Percentiles rank a stretch among this genome's conserved stretches.
These are phyloP conservation scores for Trialeurodes vaporariorum DNA, from an alignment of 1,140 invertebrate species.

Conservation along the genomic window DNA sequence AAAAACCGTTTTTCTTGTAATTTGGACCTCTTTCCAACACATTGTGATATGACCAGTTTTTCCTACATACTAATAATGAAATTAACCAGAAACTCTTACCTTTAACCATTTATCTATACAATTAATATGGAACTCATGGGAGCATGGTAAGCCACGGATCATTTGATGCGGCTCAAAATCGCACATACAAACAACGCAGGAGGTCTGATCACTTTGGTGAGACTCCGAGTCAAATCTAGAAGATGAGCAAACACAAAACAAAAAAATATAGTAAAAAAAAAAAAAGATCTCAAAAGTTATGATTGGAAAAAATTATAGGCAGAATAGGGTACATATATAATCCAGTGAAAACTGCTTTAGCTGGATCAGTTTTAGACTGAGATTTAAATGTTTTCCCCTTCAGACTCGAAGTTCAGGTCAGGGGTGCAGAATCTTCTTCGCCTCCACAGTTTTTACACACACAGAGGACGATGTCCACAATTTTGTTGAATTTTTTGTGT, in stretches of 20 bases:
- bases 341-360: too few relatives aligned
- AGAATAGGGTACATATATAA: too few relatives aligned
- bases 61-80: constrained; percentile 15
- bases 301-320: too few relatives aligned
- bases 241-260: constrained; percentile 16
- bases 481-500: too few relatives aligned
- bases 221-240: constrained; percentile 57
- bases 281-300: too few relatives aligned
- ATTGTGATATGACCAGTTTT: constrained; percentile 8
- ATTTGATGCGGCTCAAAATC: constrained; percentile 85
- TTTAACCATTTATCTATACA: constrained; percentile 96
- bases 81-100: constrained; percentile 45
- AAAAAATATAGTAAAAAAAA: too few relatives aligned
- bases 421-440: too few relatives aligned
- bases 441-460: too few relatives aligned
- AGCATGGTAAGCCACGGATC: constrained; percentile 79
- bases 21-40: constrained; percentile 10
- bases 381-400: too few relatives aligned
- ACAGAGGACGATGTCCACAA: too few relatives aligned
- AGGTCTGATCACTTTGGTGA: constrained; percentile 76
- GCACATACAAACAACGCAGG: constrained; percentile 94
- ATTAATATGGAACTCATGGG: constrained; percentile 91
- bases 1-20: constrained; percentile 14
- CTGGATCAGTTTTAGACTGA: too few relatives aligned
- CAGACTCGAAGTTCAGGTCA: too few relatives aligned